These are phyloP conservation scores for Pleuronectes platessa DNA, from an alignment of 2,113 vertebrate species.

Conservation along the genomic window DNA sequence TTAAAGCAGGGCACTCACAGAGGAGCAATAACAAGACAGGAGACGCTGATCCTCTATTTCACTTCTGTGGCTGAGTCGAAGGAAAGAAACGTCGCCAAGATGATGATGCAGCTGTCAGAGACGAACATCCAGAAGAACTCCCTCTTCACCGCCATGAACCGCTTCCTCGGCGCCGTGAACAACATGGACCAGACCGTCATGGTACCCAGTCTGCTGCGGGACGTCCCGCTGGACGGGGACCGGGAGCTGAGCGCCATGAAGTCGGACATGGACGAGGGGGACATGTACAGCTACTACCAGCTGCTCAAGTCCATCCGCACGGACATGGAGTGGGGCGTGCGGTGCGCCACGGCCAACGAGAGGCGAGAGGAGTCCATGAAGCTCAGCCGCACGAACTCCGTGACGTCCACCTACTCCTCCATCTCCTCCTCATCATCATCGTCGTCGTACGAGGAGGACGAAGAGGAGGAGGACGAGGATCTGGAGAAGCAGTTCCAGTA, in stretches of 20 bases:
- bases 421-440: constrained; percentile 12
- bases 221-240: constrained; percentile 88
- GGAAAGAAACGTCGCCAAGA: constrained; percentile 21
- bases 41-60: not conserved
- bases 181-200: constrained; percentile 99
- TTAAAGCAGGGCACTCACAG: constrained; percentile 26
- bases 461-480: constrained; percentile 86
- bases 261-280: constrained; percentile 79
- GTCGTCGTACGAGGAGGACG: constrained; percentile 52
- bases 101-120: constrained; percentile 88
- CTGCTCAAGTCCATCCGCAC: constrained; percentile 95
- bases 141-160: constrained; percentile 96
- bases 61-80: not conserved
- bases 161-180: constrained; percentile 96
- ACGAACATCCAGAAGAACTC: constrained; percentile 92
- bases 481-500: constrained; percentile 94
- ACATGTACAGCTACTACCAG: constrained; percentile 97
- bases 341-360: constrained; percentile 82
- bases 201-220: constrained; percentile 95
- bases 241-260: constrained; percentile 72
- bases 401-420: constrained; percentile 39
- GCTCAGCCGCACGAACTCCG: constrained; percentile 74
- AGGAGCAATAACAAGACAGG: constrained; percentile 7
- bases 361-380: constrained; percentile 85
- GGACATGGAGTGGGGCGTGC: constrained; percentile 95